These are phyloP conservation scores for Periphyllus acericola DNA, from an alignment of 2,888 invertebrate species.

Conservation along the genomic window DNA sequence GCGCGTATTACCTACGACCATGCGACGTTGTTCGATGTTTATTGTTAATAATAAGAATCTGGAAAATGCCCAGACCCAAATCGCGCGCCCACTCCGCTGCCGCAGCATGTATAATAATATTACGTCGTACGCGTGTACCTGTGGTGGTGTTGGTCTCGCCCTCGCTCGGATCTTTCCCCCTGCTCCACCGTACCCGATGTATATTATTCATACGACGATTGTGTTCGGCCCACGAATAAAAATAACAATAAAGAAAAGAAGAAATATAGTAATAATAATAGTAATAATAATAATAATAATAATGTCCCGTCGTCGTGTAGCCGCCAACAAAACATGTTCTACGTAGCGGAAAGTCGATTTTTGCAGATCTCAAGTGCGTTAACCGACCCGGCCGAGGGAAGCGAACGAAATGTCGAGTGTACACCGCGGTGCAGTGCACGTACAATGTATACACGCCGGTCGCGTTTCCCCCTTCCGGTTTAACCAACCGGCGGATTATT, in stretches of 20 bases:
- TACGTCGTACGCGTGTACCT: no score
- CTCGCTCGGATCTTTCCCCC: not conserved
- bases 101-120: not conserved
- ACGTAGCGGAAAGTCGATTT: constrained; percentile 44
- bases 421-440: not conserved
- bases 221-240: not conserved
- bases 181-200: no score
- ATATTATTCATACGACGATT: no score
- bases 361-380: constrained; percentile 50
- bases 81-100: not conserved
- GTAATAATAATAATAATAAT: not conserved
- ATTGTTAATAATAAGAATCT: no score
- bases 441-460: not conserved
- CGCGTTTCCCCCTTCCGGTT: constrained; percentile 29
- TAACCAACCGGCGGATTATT: constrained; percentile 58
- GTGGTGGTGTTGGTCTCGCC: not conserved
- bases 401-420: constrained; percentile 4
- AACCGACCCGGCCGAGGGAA: not conserved
- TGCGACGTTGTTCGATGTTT: no score
- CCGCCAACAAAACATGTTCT: constrained; percentile 16
- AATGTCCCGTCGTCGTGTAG: not conserved
- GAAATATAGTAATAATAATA: not conserved
- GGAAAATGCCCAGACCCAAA: no score
- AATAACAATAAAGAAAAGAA: constrained; percentile 8
- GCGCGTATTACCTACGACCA: no score